phyloP scores from a whole-genome alignment of 2,113 vertebrate genomes.

The Myxocyprinus asiaticus region DNA sequence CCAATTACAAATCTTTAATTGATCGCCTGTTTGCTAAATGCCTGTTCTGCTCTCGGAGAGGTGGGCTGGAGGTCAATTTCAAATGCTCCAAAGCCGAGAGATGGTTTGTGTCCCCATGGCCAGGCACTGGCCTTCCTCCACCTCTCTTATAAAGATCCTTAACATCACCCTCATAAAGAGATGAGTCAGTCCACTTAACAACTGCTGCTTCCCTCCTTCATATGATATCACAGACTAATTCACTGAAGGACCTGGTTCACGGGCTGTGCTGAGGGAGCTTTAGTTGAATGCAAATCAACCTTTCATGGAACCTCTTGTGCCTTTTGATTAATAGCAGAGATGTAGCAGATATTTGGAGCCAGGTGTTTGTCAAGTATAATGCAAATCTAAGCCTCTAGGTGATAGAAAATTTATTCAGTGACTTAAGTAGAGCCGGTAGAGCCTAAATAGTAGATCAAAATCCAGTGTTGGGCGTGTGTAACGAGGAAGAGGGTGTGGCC shows the following conservation, averaged over 20 bases:
- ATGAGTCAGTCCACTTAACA: slow-evolving; percentile 63
- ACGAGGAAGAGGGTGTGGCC: too few relatives aligned
- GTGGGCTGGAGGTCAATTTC: slow-evolving; percentile 70
- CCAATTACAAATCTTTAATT: slow-evolving; percentile 78
- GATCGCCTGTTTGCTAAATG: slow-evolving; percentile 68
- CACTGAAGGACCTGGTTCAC: background rate
- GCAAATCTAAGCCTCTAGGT: slow-evolving; percentile 12
- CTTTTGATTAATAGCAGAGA: slow-evolving; percentile 34
- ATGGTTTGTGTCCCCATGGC: slow-evolving; percentile 63
- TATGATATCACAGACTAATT: slow-evolving; percentile 24
- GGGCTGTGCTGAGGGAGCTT: background rate
- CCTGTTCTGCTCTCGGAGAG: slow-evolving; percentile 61
- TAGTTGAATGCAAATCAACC: slow-evolving; percentile 26
- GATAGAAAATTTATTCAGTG: slow-evolving; percentile 16
- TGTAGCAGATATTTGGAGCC: slow-evolving; percentile 18
- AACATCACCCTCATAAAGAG: slow-evolving; percentile 35
- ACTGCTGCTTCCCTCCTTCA: slow-evolving; percentile 38
- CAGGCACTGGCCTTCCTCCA: slow-evolving; percentile 59
- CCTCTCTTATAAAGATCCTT: slow-evolving; percentile 59
- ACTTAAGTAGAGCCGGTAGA: background rate
- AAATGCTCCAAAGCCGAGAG: slow-evolving; percentile 67
- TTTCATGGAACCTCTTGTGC: slow-evolving; percentile 22
- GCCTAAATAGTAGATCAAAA: background rate
- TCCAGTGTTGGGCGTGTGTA: background rate
- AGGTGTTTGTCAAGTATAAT: slow-evolving; percentile 32